Evolutionary conservation across 2,888 invertebrate species (phyloP).

Genomic region (Pseudanteris insignis): DNA sequence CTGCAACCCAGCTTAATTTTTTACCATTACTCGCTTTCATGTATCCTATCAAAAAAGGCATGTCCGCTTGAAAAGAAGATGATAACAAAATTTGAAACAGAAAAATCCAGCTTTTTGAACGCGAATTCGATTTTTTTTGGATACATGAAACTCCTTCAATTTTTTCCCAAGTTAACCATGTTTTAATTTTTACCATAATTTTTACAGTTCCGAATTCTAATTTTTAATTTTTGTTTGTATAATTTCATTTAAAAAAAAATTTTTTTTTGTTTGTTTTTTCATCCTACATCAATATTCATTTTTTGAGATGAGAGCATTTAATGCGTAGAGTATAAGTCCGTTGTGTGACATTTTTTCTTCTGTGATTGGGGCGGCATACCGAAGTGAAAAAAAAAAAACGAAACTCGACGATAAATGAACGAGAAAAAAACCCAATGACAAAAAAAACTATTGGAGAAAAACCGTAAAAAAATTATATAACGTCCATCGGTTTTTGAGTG

Average conservation of each 20-base stretch:
- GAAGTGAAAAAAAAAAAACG: slow-evolving; percentile 48
- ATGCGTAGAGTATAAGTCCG: slow-evolving; percentile 62
- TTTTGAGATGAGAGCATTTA: slow-evolving; percentile 54
- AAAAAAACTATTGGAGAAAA: slow-evolving; percentile 33
- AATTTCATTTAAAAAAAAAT: too few relatives aligned
- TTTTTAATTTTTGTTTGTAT: too few relatives aligned
- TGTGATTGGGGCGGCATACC: slow-evolving; percentile 89
- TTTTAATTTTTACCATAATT: too few relatives aligned
- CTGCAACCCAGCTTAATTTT: slow-evolving; percentile 14
- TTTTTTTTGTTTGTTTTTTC: slow-evolving; percentile 47
- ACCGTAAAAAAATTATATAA: slow-evolving; percentile 66
- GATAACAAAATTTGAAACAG: neutral
- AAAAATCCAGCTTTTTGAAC: too few relatives aligned
- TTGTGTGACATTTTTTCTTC: slow-evolving; percentile 87
- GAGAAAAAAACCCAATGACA: too few relatives aligned
- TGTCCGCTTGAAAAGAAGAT: slow-evolving; percentile 26
- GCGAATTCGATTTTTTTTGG: slow-evolving; percentile 33
- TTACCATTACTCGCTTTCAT: slow-evolving; percentile 40
- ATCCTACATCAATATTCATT: slow-evolving; percentile 37
- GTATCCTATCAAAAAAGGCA: slow-evolving; percentile 38
- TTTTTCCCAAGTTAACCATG: too few relatives aligned
- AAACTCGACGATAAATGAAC: too few relatives aligned
- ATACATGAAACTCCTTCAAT: slow-evolving; percentile 33
- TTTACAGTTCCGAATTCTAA: too few relatives aligned
- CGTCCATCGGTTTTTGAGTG: slow-evolving; percentile 76